Evolutionary conservation across 2,113 vertebrate genomes (phyloP).

Genomic region (Tenebrosternarchus preto): DNA sequence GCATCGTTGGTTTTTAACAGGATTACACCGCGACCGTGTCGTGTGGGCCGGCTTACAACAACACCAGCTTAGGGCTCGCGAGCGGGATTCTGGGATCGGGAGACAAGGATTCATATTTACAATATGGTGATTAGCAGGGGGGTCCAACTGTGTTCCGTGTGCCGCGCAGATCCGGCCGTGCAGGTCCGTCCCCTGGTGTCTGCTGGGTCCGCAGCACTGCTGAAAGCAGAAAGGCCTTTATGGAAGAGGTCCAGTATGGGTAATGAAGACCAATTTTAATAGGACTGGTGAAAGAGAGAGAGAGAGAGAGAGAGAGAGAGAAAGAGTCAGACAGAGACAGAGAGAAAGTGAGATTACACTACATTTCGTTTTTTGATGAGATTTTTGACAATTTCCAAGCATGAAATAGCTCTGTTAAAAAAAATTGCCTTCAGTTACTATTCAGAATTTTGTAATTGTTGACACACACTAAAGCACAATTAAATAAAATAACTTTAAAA

Average conservation of each 20-base stretch:
- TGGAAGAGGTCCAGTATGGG: too few relatives aligned
- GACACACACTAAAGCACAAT: too few relatives aligned
- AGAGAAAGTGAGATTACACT: conserved; percentile 2
- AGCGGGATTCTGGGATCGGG: conserved; percentile 46
- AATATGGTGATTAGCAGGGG: conserved; percentile 55
- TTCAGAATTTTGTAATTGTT: too few relatives aligned
- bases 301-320: conserved; percentile 2
- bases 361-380: too few relatives aligned
- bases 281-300: not conserved
- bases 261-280: not conserved
- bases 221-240: not conserved
- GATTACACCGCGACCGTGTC: conserved; percentile 70
- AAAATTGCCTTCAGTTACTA: too few relatives aligned
- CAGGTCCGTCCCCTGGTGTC: not conserved
- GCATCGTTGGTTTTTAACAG: conserved; percentile 66
- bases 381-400: too few relatives aligned
- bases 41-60: conserved; percentile 56
- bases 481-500: too few relatives aligned
- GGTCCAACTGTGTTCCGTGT: conserved; percentile 46
- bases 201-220: not conserved
- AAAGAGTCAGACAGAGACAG: not conserved
- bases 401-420: too few relatives aligned
- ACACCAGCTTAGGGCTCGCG: conserved; percentile 67
- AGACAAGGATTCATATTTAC: conserved; percentile 63
- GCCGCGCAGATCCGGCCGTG: not conserved